Evolutionary conservation across 2,888 invertebrate genomes (phyloP).

Genomic region (Mythimna loreyi): DNA sequence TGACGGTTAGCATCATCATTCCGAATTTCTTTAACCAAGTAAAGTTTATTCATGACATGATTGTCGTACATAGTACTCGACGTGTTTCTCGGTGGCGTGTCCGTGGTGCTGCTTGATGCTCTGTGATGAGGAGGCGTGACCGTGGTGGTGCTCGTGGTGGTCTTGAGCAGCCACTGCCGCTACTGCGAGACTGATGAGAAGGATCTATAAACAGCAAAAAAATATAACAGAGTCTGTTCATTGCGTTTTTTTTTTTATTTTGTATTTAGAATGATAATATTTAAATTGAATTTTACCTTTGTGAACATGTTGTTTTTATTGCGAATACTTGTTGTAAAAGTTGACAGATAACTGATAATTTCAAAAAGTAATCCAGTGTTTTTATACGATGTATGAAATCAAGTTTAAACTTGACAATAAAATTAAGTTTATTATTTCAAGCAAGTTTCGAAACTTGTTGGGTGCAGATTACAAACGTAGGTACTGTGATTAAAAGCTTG

Average conservation of each 20-base stretch:
- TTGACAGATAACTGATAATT: slow-evolving; percentile 28
- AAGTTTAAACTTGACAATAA: too few relatives aligned
- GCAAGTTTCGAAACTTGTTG: slow-evolving; percentile 9
- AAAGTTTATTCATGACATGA: too few relatives aligned
- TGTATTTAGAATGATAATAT: too few relatives aligned
- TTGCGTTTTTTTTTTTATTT: too few relatives aligned
- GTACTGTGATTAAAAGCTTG: slow-evolving; percentile 16
- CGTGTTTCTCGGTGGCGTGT: slow-evolving; percentile 59
- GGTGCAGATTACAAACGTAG: background rate
- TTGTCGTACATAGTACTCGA: slow-evolving; percentile 56
- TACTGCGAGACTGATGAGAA: background rate
- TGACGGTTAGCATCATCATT: background rate
- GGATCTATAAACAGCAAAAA: too few relatives aligned
- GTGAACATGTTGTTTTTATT: slow-evolving; percentile 31
- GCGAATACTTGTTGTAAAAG: slow-evolving; percentile 18
- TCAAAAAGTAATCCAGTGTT: background rate
- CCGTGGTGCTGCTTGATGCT: slow-evolving; percentile 72
- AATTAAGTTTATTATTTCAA: slow-evolving; percentile 6
- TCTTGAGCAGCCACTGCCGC: background rate
- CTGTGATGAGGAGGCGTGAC: slow-evolving; percentile 73
- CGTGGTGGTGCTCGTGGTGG: slow-evolving; percentile 55
- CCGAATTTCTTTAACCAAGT: too few relatives aligned
- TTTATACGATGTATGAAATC: slow-evolving; percentile 28
- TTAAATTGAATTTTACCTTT: slow-evolving; percentile 27
- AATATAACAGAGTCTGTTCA: background rate